phyloP scores from a whole-genome alignment of 1,140 invertebrate species.

The Halesus radiatus region DNA sequence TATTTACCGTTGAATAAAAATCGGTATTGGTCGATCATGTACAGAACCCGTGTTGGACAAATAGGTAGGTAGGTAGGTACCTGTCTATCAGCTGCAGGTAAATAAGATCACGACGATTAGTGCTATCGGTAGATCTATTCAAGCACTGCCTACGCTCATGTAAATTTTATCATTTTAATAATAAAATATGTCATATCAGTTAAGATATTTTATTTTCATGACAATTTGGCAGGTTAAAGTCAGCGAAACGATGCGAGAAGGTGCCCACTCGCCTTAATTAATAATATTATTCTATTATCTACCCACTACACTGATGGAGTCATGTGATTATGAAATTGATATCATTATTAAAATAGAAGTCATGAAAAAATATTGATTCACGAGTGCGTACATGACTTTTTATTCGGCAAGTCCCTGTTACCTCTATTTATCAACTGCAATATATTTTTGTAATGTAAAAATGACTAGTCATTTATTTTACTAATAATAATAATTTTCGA shows the following conservation, averaged over 20 bases:
- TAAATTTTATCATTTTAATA: slow-evolving; percentile 35
- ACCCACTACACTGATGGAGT: background rate
- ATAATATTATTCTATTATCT: background rate
- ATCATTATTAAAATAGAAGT: too few species aligned
- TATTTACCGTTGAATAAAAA: background rate
- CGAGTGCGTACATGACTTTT: too few species aligned
- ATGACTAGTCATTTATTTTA: too few species aligned
- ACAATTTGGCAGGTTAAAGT: background rate
- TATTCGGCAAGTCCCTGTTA: too few species aligned
- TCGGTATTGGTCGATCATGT: background rate
- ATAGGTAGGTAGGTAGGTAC: too few species aligned
- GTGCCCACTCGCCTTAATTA: background rate
- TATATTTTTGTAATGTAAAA: too few species aligned
- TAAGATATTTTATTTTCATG: background rate
- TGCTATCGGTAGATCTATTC: background rate
- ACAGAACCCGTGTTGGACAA: background rate
- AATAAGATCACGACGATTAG: slow-evolving; percentile 11
- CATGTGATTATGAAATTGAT: too few species aligned
- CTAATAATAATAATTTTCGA: too few species aligned
- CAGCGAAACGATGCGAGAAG: background rate
- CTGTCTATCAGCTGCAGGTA: background rate
- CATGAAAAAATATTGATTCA: too few species aligned
- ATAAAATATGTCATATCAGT: slow-evolving; percentile 19
- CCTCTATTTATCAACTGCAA: too few species aligned
- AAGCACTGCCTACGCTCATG: slow-evolving; percentile 18